A percentile compares a stretch with the other conserved stretches of the same genome.
Conservation (phyloP, 1,140 invertebrate species). For the Drosophila saltans region DNA sequence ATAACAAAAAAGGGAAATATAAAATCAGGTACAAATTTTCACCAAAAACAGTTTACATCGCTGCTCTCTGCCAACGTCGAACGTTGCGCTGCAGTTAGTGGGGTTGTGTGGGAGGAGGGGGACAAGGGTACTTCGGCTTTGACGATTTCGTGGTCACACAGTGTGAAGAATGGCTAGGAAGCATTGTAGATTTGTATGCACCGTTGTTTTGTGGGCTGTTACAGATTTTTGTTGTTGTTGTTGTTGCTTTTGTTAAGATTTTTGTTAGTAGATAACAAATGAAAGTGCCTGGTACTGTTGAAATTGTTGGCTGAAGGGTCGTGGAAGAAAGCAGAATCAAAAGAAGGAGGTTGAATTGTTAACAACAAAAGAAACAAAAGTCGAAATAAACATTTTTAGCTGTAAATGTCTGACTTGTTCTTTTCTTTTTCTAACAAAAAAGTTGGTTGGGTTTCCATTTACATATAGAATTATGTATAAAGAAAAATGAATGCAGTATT, state of each 20-base stretch:
- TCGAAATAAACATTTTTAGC: slow-evolving; percentile 6
- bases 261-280: slow-evolving; percentile 71
- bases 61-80: slow-evolving; percentile 46
- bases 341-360: slow-evolving; percentile 13
- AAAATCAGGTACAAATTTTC: slow-evolving; percentile 81
- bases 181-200: slow-evolving; percentile 78
- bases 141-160: slow-evolving; percentile 80
- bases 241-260: slow-evolving; percentile 39
- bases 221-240: slow-evolving; percentile 56
- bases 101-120: slow-evolving; percentile 39
- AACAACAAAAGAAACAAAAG: slow-evolving; percentile 30
- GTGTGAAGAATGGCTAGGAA: slow-evolving; percentile 79
- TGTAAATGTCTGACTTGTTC: slow-evolving; percentile 4
- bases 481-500: slow-evolving; percentile 6
- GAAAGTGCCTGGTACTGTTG: slow-evolving; percentile 65
- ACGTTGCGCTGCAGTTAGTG: slow-evolving; percentile 33
- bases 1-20: slow-evolving; percentile 77
- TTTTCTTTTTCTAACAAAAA: not conserved
- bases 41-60: slow-evolving; percentile 74
- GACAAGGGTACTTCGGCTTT: slow-evolving; percentile 56
- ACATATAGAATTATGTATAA: slow-evolving; percentile 11
- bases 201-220: slow-evolving; percentile 75
- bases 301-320: slow-evolving; percentile 35
- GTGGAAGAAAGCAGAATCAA: slow-evolving; percentile 7
- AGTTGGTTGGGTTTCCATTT: slow-evolving; percentile 7